phyloP scores from a whole-genome alignment of 2,113 vertebrate genomes.

The Casuarius casuarius region DNA sequence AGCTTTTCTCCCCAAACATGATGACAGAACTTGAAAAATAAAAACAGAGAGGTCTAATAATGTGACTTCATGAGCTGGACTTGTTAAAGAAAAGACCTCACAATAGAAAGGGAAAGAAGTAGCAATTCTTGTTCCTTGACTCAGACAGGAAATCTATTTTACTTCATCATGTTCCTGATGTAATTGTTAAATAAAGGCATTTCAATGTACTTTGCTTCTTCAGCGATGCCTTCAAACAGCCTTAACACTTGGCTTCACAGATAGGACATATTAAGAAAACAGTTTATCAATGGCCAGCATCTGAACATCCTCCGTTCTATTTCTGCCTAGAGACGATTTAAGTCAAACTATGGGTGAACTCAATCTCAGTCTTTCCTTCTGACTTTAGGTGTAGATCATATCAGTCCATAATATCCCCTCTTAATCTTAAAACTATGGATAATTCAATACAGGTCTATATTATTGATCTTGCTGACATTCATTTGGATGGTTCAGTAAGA shows the following conservation, averaged over 20 bases:
- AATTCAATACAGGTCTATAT: background rate
- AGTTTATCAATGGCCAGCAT: background rate
- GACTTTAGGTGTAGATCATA: background rate
- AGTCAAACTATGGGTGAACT: background rate
- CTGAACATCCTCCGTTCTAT: background rate
- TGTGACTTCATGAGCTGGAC: background rate
- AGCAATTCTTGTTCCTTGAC: background rate
- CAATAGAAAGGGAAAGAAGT: background rate
- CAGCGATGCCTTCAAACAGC: background rate
- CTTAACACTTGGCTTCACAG: background rate
- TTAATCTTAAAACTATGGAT: background rate
- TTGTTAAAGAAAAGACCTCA: background rate
- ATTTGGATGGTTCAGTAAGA: background rate
- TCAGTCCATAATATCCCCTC: background rate
- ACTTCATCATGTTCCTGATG: background rate
- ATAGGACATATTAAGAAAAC: background rate
- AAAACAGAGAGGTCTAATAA: background rate
- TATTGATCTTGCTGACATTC: background rate
- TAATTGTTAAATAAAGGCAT: background rate
- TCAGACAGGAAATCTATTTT: background rate
- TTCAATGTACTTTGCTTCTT: background rate
- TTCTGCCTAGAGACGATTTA: background rate
- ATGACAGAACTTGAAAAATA: background rate
- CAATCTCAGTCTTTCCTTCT: background rate
- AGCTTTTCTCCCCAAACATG: background rate